Evolutionary conservation across 1,140 invertebrate genomes (phyloP), one percentile per base, ranked within the genome.

Genomic region (Venustaconcha ellipsiformis): DNA sequence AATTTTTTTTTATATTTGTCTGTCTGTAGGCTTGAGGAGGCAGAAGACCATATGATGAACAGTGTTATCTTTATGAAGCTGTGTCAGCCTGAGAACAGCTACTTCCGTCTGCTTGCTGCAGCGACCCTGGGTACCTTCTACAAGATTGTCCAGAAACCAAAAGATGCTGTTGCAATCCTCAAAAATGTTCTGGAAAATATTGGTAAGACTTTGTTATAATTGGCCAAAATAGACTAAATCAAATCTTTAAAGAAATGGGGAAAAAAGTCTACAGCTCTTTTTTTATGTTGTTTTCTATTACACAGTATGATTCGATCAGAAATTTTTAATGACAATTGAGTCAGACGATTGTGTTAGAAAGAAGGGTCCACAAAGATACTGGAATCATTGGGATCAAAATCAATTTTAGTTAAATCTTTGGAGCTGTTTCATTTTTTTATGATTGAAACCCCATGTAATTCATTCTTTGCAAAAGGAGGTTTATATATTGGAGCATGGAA

Each of bases 91-190:
- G 63, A 78, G 5, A 80, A 81, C 72, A 88, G 87, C 74, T 79
- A 84, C 75, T 86, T 84, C 77, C 72, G 82, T 13, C 74, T 86
- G 14, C 75, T 87, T 71, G 82, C 83, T 17, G 79, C 84, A 37
- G 88, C 87, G 23, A 87, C 81, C 14, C 80, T 88, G 12, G 88
- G 81, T 12, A 88, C 82, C n/a, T 86, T 88, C 82, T 85, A 85
- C 72, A 84, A 81, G 72, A 80, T 84, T 20, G 77, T 79, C 18
- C 74, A 83, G n/a, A 85, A 83, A 80, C 85, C 84, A 57, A 80
- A 83, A 63, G 80, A 87, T 70, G 86, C 87, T 63, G 76, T 88
- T 3, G 69, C 76, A n/a, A 76, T 84, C 17, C 78, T 89, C 15
- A 79, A 82, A 68, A 73, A 87, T 72, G 86, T 86, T 37, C 74